A percentile compares a stretch with the other conserved stretches of the same genome.
Evolutionary conservation across 2,888 invertebrate species (phyloP).

Genomic region (Nudaria mundana): DNA sequence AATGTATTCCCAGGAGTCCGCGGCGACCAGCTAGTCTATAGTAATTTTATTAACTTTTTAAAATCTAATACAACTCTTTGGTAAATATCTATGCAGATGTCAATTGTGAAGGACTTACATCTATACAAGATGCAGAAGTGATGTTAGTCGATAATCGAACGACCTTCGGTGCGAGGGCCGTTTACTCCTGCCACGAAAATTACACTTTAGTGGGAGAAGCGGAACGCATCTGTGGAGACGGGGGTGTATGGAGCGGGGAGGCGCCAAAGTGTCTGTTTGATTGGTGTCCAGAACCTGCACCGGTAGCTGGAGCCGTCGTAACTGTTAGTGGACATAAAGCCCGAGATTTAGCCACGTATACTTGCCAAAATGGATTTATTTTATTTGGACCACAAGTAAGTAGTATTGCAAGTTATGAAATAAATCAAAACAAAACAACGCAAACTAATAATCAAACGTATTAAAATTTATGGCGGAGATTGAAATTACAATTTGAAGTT

Average conservation of each 20-base stretch:
- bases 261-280: slow-evolving; percentile 91
- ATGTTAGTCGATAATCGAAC: slow-evolving; percentile 85
- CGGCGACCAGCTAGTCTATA: too few relatives aligned
- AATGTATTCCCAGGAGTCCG: too few relatives aligned
- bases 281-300: slow-evolving; percentile 93
- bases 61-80: too few relatives aligned
- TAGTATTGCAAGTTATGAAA: too few relatives aligned
- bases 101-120: slow-evolving; percentile 86
- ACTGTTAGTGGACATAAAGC: slow-evolving; percentile 86
- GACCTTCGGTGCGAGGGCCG: slow-evolving; percentile 88
- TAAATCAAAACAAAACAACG: too few relatives aligned
- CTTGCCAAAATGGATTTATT: slow-evolving; percentile 91
- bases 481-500: too few relatives aligned
- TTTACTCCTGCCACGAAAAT: slow-evolving; percentile 91
- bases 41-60: too few relatives aligned
- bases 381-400: slow-evolving; percentile 90
- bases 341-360: slow-evolving; percentile 90
- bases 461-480: too few relatives aligned
- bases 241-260: slow-evolving; percentile 88
- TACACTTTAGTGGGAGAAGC: slow-evolving; percentile 90
- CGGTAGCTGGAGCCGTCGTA: slow-evolving; percentile 88
- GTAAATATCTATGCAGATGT: slow-evolving; percentile 85
- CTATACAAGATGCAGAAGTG: slow-evolving; percentile 87
- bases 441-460: too few relatives aligned
- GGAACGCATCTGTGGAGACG: slow-evolving; percentile 86